Base-by-base conservation (phyloP, 2,888 invertebrate genomes). In the Chrysodeixis includens region DNA sequence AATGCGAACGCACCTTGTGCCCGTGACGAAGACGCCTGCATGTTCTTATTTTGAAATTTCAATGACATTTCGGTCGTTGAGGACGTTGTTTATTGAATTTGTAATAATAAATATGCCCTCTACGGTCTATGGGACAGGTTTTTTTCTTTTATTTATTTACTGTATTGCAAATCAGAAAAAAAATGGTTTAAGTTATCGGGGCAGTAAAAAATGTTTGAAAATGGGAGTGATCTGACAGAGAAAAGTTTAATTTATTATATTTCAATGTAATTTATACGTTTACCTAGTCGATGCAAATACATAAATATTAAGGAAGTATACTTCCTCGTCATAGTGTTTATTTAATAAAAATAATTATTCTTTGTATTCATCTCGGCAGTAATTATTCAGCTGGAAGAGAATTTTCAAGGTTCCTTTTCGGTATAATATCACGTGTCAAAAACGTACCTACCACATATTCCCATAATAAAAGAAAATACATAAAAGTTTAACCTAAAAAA, bases 1-100 rank as follows among this genome's bases (percentile, higher is more conserved):
- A 90, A 91, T 88, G 79, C 64, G 82, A 88, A 86, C 89, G 86
- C 85, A 80, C 83, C 85, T 84, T 73, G 60, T 66, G 70, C 46
- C 46, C 20, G 46, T 49, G 46, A 49, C 72, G 66, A 69, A 79
- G 79, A 76, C 71, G 62, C 66, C 65, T 62, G 62, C 56, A 53
- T 46, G 64, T 79, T 79, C 72, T 64, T 78, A 70, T 65, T 78
- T 75, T 73, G 16, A 74, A 77, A 76, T 55, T 57, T 56, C 57
- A 78, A 79, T 75, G 68, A 71, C 68, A 51, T 74, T 67, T 22
- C 54, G 61, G 62, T 54, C 74, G 52, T 49, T 44, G 3, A 75
- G 64, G 30, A 61, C 69, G 69, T 16, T 9, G 30, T 49, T 22
- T 69, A 61, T 69, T 74, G 40, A 40, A 40, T 74, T n/a, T 9